Base-by-base conservation (phyloP, 1,140 invertebrate species). In the Drosophila auraria region DNA sequence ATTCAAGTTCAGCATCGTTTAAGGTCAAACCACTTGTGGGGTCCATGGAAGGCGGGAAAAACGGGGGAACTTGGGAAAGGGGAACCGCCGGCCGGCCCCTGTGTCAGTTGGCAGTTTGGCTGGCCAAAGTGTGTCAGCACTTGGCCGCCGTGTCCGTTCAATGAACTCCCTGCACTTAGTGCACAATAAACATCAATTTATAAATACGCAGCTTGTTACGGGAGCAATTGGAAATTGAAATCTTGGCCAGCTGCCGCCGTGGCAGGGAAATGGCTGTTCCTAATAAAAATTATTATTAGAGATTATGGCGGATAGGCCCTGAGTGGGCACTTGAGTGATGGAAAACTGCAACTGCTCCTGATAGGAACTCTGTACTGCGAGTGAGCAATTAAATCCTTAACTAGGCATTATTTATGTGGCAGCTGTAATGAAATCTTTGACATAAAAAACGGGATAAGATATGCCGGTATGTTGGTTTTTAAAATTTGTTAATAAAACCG, bases 1-100 rank as follows among this genome's bases (percentile, higher is more conserved):
- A 79, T 82, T 87, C 84, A 87, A 87, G 84, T 87, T 87, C 83
- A 87, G 61, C 71, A 66, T 42, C 60, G 68, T 63, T 78, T 84
- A 87, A 87, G 84, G 84, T 87, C 84, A 87, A 87, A 87, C 84
- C 84, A 87, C 84, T 87, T 87, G 84, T 87, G 84, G 87, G 84
- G 84, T 69, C 84, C 63, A 36, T 15, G 65, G 40, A 57, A 33
- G 38, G 11, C 27, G 53, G 27, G 14, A 2, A 12, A 17, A 8
- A 14, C 20, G 27, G 63, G n/a, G 23, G 7, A 23, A 17, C 17
- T 9, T 2, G 8, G 20, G 38, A 14, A 4, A 33, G 33, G 9
- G 8, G 33, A 27, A 12, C 27, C 27, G 17, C 9, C 25, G 49
- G 83, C 79, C 66, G 68, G 66, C 69, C 83, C 53, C 65, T 83